These are phyloP conservation scores for Drosophila nebulosa DNA, from an alignment of 1,140 invertebrate species.

Conservation along the genomic window DNA sequence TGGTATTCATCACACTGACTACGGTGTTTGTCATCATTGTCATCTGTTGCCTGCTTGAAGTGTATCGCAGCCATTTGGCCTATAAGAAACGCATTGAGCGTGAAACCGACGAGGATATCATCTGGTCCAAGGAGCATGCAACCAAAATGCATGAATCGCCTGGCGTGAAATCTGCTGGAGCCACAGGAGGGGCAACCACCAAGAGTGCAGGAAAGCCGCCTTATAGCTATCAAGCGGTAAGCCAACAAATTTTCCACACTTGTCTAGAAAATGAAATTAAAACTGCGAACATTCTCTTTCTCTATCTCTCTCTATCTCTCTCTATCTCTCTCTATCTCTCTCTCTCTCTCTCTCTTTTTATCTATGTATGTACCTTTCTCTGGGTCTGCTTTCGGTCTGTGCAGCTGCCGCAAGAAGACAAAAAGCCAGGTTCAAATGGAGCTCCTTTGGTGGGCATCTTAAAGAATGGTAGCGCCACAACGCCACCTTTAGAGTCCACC, in stretches of 20 bases:
- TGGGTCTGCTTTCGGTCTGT: background rate
- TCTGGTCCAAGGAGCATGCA: slow-evolving; percentile 86
- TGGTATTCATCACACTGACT: slow-evolving; percentile 87
- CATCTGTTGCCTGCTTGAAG: slow-evolving; percentile 84
- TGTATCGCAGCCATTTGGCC: slow-evolving; percentile 85
- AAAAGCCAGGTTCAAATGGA: slow-evolving; percentile 65
- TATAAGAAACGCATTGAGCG: slow-evolving; percentile 86
- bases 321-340: background rate
- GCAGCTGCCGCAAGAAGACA: slow-evolving; percentile 79
- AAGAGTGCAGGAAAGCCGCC: slow-evolving; percentile 28
- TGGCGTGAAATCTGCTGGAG: slow-evolving; percentile 57
- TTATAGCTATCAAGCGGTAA: slow-evolving; percentile 80
- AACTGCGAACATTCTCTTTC: background rate
- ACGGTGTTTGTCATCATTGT: slow-evolving; percentile 86
- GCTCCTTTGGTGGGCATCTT: slow-evolving; percentile 75
- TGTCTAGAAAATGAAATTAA: background rate
- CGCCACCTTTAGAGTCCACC: slow-evolving; percentile 22
- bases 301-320: too few relatives aligned
- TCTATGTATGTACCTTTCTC: background rate
- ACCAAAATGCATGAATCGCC: slow-evolving; percentile 84
- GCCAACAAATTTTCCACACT: slow-evolving; percentile 5
- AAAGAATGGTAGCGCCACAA: slow-evolving; percentile 72
- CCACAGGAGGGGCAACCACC: background rate
- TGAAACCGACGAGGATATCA: slow-evolving; percentile 86
- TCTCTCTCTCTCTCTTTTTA: background rate